phyloP scores from a whole-genome alignment of 1,140 invertebrate species.

The Megathymus violae region DNA sequence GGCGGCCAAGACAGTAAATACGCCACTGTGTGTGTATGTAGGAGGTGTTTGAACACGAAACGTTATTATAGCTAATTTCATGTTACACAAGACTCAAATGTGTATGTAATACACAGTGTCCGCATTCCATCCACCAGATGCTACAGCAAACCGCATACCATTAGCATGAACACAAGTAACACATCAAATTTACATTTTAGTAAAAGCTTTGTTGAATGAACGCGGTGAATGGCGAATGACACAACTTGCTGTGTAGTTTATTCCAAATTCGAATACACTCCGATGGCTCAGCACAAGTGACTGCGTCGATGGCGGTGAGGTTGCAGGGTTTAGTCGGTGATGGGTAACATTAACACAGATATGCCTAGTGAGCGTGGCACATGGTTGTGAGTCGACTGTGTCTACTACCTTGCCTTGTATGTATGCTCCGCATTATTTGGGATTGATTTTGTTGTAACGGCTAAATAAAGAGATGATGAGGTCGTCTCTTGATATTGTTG shows the following conservation, averaged over 20 bases:
- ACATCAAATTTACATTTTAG: constrained; percentile 2
- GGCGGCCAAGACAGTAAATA: too few relatives aligned
- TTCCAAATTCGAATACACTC: constrained; percentile 12
- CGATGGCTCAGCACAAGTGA: too few relatives aligned
- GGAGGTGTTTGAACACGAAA: too few relatives aligned
- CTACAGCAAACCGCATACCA: constrained; percentile 17
- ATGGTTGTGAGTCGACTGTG: constrained; percentile 2
- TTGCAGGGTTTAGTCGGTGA: constrained; percentile 4
- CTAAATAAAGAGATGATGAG: too few relatives aligned
- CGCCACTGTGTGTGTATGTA: too few relatives aligned
- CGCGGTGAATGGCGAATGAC: constrained; percentile 17
- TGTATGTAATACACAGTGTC: not conserved
- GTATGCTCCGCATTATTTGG: not conserved
- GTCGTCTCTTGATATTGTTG: too few relatives aligned
- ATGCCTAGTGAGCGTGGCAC: constrained; percentile 10
- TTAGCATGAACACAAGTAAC: constrained; percentile 18
- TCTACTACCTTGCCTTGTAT: constrained; percentile 13
- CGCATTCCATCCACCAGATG: constrained; percentile 6
- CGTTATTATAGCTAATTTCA: too few relatives aligned
- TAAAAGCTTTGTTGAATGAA: constrained; percentile 20
- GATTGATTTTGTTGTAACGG: too few relatives aligned
- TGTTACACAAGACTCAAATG: too few relatives aligned
- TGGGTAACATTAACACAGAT: constrained; percentile 3
- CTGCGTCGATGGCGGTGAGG: constrained; percentile 6
- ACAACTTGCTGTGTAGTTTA: constrained; percentile 58